Evolutionary conservation across 2,888 invertebrate species (phyloP).

Genomic region (Zaprionus lineosus): DNA sequence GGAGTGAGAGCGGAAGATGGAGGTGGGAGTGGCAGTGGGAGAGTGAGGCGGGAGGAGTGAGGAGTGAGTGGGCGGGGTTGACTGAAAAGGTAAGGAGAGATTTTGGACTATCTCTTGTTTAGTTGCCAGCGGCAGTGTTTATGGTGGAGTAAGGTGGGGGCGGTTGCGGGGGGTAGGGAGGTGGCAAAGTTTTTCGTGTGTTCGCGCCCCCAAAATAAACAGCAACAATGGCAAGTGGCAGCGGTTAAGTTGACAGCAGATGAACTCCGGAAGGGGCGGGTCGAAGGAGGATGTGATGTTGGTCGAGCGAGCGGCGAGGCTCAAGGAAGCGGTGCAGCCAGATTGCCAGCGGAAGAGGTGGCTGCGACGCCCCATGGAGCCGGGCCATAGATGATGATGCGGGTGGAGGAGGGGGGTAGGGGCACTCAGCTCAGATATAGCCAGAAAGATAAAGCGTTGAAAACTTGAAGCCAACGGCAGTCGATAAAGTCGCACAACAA

Average conservation of each 20-base stretch:
- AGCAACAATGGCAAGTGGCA: slow-evolving; percentile 73
- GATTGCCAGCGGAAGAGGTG: neutral
- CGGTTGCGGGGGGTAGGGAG: slow-evolving; percentile 56
- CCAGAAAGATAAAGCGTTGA: slow-evolving; percentile 64
- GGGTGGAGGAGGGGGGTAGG: neutral
- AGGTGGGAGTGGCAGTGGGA: neutral
- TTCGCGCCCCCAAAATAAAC: slow-evolving; percentile 54
- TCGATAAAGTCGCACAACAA: slow-evolving; percentile 51
- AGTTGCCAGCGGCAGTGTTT: slow-evolving; percentile 38
- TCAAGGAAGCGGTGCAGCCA: slow-evolving; percentile 1
- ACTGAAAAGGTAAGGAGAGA: neutral
- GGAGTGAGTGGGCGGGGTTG: neutral
- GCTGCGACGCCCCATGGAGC: neutral
- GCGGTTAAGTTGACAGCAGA: slow-evolving; percentile 71
- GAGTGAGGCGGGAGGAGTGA: neutral
- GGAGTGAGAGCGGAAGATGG: neutral
- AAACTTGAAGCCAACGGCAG: slow-evolving; percentile 66
- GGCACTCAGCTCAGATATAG: slow-evolving; percentile 32
- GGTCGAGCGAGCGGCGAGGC: neutral
- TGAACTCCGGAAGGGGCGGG: neutral
- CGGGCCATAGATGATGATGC: neutral
- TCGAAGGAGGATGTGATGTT: neutral
- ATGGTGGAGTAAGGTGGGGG: too few relatives aligned
- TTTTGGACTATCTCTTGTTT: slow-evolving; percentile 56
- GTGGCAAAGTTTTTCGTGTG: slow-evolving; percentile 52